Base-by-base conservation (phyloP, 2,113 vertebrate species). In the Oriolus oriolus region DNA sequence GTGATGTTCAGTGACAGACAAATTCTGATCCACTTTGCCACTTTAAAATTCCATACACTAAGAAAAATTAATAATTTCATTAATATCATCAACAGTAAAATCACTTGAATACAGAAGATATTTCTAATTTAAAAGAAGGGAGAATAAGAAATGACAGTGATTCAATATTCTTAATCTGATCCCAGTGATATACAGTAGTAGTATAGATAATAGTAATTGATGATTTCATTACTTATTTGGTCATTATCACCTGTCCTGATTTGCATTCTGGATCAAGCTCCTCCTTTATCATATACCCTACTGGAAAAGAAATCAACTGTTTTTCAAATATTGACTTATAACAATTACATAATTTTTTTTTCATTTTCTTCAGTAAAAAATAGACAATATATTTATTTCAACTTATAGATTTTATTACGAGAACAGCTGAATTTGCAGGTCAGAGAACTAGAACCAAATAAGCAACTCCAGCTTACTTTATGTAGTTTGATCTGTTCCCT, bases 21-120 rank as follows among this genome's bases (percentile, higher is more conserved):
- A 77, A 89, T 94, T 95, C 47, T 93, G 37, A 96, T 93, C 39
- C 41, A 42, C 24, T 89, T 92, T 70, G 37, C 13, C 22, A 64
- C 26, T 96, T 93, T 53, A 59, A 89, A 79, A 73, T 23, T 74
- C 35, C 82, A 14, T 44, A 13, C 18, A n/a, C 42, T 54, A 31
- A 87, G 54, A 93, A 88, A 90, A 89, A 71, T 20, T 33, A 77
- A 42, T 19, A 81, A 52, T 64, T 73, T 64, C 4, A 30, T 92
- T 6, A 71, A 44, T 87, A 80, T 39, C 6, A 57, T 60, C 13
- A 81, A 30, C 15, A 76, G 7, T 6, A 76, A 16, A 73, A 56
- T 47, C 41, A 21, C 23, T 70, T 11, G 37, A 90, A 76, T 16
- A 66, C 2, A 41, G 23, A 61, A 59, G 3, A 8, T 18, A 69